Evolutionary conservation across 1,140 invertebrate species (phyloP), one percentile per base, ranked within the genome.

Genomic region (Belonocnema kinseyi): DNA sequence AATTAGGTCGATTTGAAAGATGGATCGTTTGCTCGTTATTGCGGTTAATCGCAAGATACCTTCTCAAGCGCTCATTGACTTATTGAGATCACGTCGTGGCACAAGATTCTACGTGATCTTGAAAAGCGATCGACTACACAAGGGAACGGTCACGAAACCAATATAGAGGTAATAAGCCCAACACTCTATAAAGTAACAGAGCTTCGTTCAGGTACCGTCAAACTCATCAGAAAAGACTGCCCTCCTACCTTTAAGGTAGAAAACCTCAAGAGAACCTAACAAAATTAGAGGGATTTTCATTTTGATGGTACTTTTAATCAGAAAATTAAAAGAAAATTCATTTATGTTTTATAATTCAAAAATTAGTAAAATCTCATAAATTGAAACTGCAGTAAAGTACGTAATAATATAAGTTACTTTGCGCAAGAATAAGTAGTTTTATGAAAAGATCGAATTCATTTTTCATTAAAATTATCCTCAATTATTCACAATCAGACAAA

Each of bases 141-240:
- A 26, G 61, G n/a, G 16, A 66, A 66, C n/a, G 26, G 61, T 66
- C 61, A 66, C 61, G 61, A 66, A 66, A 66, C 33, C 61, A 66
- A 66, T 66, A 33, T 66, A 66, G 61, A 46, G 0, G 33, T 66
- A 66, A 66, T 66, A 66, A 66, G 26, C 26, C 21, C 61, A 1
- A 66, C 33, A 66, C 61, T 66, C 61, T 7, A 10, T 13, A 66
- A 66, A 40, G 40, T 66, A 66, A 66, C 61, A 40, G 14, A 66
- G 46, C 61, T 66, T 66, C 40, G 61, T 66, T 46, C 13, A 66
- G 61, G 33, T 46, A 66, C 16, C 26, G 33, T 21, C 61, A 66
- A 66, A 46, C 61, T 40, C 4, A 16, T 16, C 16, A 33, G 5
- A 12, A 61, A 8, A 33, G 61, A 66, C 61, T 66, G 14, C 26